Percentiles rank a stretch among this genome's conserved stretches.
These are phyloP conservation scores for Epicampocera succincta DNA, from an alignment of 2,888 invertebrate genomes.

Conservation along the genomic window DNA sequence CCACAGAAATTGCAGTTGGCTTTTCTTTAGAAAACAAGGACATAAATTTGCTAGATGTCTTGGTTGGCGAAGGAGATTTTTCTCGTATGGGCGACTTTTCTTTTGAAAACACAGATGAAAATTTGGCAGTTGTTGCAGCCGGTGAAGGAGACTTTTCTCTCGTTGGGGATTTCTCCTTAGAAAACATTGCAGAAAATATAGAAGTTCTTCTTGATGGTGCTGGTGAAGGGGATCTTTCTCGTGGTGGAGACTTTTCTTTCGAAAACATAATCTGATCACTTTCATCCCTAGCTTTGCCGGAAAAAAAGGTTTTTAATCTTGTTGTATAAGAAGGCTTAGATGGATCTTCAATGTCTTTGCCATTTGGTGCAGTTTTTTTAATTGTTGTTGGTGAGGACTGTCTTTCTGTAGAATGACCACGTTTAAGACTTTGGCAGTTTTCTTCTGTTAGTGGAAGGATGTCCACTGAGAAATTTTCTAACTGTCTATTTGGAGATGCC, in stretches of 20 bases:
- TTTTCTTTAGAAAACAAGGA: slow-evolving; percentile 74
- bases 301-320: slow-evolving; percentile 78
- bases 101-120: slow-evolving; percentile 51
- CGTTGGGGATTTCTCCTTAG: slow-evolving; percentile 56
- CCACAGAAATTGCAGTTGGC: slow-evolving; percentile 73
- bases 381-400: slow-evolving; percentile 74
- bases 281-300: slow-evolving; percentile 70
- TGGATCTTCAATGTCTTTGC: slow-evolving; percentile 24
- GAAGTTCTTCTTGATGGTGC: slow-evolving; percentile 46
- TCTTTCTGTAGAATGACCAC: slow-evolving; percentile 77
- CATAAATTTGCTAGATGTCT: slow-evolving; percentile 69
- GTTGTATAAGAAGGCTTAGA: slow-evolving; percentile 77
- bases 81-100: slow-evolving; percentile 56
- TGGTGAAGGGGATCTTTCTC: slow-evolving; percentile 71
- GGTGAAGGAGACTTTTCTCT: slow-evolving; percentile 72
- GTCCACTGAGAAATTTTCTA: slow-evolving; percentile 70
- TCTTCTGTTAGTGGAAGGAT: slow-evolving; percentile 70
- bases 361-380: slow-evolving; percentile 53
- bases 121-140: slow-evolving; percentile 9
- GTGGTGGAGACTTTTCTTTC: slow-evolving; percentile 49
- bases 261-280: background rate
- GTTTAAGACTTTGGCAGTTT: slow-evolving; percentile 72
- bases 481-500: slow-evolving; percentile 41
- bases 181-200: slow-evolving; percentile 38
- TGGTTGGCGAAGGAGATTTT: slow-evolving; percentile 73